Evolutionary conservation across 2,888 invertebrate genomes (phyloP), one percentile per base, ranked within the genome.

Genomic region (Lasius platythorax): DNA sequence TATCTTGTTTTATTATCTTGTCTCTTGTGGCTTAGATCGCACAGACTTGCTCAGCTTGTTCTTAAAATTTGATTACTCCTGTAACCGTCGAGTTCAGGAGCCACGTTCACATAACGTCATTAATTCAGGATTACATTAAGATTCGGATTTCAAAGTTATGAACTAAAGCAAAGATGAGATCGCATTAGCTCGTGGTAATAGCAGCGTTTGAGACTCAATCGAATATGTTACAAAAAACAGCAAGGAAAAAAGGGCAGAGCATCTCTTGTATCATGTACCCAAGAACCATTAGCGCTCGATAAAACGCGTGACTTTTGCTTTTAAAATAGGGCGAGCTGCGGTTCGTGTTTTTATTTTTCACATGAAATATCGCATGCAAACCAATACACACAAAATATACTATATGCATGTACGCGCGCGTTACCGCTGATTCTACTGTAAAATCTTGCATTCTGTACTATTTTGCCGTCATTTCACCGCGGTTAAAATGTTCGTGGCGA

Each of bases 231-330:
- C 33, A 61, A 81, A 72, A 33, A 72, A 40, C 12, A 40, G 30
- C 9, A 11, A 40, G 30, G 50, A 23, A 5, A 78, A 67, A 79
- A 58, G 70, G 46, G 46, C 3, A 50, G 6, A 46, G 46, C 18
- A 28, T 12, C 61, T 72, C 72, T 28, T 67, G 61, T 78, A 46
- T 37, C 78, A 46, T 12, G 58, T 58, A 78, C 78, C 33, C 83
- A 68, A 79, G 61, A 79, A 43, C 81, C 63, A 83, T 83, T 79
- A 70, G 81, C 50, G 68, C 30, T 61, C 46, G 50, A 68, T 79
- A 63, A 83, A 83, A 83, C 30, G 79, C 58, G 50, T 70, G 81
- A 83, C 81, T 83, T 70, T 79, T 83, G 81, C 83, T 81, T 83
- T 70, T 68, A 63, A 83, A 70, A 40, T 70, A 43, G 81, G 56